Evolutionary conservation across 2,113 vertebrate species (phyloP), one percentile per base, ranked within the genome.

Genomic region (Poeciliopsis retropinna): DNA sequence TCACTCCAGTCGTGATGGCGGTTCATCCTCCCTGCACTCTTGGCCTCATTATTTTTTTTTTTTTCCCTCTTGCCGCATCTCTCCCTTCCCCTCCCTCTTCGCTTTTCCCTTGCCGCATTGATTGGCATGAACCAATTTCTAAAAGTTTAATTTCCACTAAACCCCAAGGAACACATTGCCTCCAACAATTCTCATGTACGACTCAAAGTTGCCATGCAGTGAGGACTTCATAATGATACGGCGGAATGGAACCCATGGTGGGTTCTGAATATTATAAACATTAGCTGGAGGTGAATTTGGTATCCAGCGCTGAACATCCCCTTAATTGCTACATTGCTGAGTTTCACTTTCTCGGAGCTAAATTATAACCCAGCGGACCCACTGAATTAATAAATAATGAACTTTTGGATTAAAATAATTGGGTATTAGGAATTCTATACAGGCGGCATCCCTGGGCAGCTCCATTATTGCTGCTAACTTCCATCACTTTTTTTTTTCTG

Each of bases 51-150:
- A 93, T 91, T 88, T 88, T 91, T 37, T 10, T 34, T 30, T 30
- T 31, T 31, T 31, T 31, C 30, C 34, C 84, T 87, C 81, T 87
- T 83, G 79, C 88, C 78, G 81, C 85, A 79, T 87, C 74, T 79
- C 81, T 78, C 76, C 74, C 77, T 82, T 67, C 78, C 80, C 79
- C 80, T 75, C 84, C 64, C 77, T 71, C 54, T 44, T 37, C 34
- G 34, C 62, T 17, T 71, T 60, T 47, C 62, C 51, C 83, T 73
- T 68, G 25, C 67, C 67, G 51, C 90, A 85, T 90, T 92, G 92
- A 94, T 92, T 94, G 92, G 90, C 93, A 91, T 85, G 88, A 88
- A 92, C 83, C 91, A 90, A 92, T 94, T 94, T 92, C 84, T 89
- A 81, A 91, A 92, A 92, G 83, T 91, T 92, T 88, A 91, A 91